These are phyloP conservation scores for Drosophila austrosaltans DNA, from an alignment of 2,888 invertebrate species.

Conservation along the genomic window DNA sequence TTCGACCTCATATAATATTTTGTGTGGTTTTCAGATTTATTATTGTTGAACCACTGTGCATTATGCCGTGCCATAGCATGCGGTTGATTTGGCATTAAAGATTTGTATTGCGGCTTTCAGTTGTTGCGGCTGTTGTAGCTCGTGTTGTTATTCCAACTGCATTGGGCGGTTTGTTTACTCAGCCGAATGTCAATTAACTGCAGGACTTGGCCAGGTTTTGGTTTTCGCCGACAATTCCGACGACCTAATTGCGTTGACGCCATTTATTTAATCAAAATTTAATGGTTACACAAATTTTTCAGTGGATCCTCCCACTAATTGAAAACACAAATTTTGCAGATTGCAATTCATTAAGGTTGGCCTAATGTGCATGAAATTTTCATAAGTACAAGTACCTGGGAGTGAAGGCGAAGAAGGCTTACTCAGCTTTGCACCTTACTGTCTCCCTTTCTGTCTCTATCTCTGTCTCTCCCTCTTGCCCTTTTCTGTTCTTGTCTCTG, in stretches of 20 bases:
- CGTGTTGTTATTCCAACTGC: constrained; percentile 27
- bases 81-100: constrained; percentile 73
- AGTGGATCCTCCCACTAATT: constrained; percentile 52
- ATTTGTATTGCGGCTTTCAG: constrained; percentile 66
- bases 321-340: constrained; percentile 56
- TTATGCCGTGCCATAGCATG: constrained; percentile 45
- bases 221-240: constrained; percentile 8
- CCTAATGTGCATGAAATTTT: constrained; percentile 47
- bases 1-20: too few relatives aligned
- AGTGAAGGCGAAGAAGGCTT: constrained; percentile 6
- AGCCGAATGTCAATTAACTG: constrained; percentile 68
- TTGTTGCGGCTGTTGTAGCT: constrained; percentile 48
- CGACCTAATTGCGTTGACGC: constrained; percentile 72
- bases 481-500: neutral
- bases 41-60: constrained; percentile 45
- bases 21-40: neutral
- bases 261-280: constrained; percentile 67
- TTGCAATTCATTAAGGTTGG: constrained; percentile 44
- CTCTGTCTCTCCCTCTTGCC: neutral
- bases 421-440: neutral
- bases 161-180: constrained; percentile 47
- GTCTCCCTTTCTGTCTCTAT: neutral
- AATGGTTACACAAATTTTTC: constrained; percentile 52
- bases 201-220: constrained; percentile 22
- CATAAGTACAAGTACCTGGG: constrained; percentile 30